phyloP scores from a whole-genome alignment of 1,140 invertebrate genomes.

The Drosophila ohnishii region DNA sequence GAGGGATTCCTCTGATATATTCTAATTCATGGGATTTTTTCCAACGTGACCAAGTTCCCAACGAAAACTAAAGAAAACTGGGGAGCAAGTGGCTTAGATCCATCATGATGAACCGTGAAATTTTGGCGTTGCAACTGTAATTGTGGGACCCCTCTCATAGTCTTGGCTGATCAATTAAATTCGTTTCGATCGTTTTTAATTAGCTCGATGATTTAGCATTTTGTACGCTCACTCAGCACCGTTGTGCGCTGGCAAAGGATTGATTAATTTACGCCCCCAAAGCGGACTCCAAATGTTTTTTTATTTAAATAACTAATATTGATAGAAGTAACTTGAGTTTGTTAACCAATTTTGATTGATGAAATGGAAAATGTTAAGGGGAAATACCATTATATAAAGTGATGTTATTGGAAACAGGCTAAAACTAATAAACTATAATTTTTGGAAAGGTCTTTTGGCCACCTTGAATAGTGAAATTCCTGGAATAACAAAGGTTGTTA shows the following conservation, averaged over 20 bases:
- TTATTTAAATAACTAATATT: constrained; percentile 39
- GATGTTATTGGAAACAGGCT: neutral
- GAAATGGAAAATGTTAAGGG: constrained; percentile 7
- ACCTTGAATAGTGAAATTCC: neutral
- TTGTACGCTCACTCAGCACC: constrained; percentile 66
- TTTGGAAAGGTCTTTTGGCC: neutral
- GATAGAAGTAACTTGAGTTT: constrained; percentile 17
- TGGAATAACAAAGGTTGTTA: neutral
- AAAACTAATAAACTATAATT: neutral
- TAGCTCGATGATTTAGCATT: constrained; percentile 78
- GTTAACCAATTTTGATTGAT: constrained; percentile 32
- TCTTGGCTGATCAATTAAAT: constrained; percentile 82
- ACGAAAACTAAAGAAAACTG: neutral
- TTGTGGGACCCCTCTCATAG: constrained; percentile 32
- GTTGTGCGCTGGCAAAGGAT: constrained; percentile 28
- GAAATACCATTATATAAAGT: neutral
- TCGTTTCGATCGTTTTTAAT: constrained; percentile 83
- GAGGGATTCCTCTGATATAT: constrained; percentile 15
- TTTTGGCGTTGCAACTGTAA: constrained; percentile 66
- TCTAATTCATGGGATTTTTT: constrained; percentile 33
- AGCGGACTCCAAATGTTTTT: constrained; percentile 15
- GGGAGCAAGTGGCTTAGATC: constrained; percentile 50
- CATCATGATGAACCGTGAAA: constrained; percentile 69
- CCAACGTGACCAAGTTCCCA: constrained; percentile 14
- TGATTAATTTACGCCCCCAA: constrained; percentile 52